Evolutionary conservation across 2,113 vertebrate genomes (phyloP), one percentile per base, ranked within the genome.

Genomic region (Phrynosoma platyrhinos): DNA sequence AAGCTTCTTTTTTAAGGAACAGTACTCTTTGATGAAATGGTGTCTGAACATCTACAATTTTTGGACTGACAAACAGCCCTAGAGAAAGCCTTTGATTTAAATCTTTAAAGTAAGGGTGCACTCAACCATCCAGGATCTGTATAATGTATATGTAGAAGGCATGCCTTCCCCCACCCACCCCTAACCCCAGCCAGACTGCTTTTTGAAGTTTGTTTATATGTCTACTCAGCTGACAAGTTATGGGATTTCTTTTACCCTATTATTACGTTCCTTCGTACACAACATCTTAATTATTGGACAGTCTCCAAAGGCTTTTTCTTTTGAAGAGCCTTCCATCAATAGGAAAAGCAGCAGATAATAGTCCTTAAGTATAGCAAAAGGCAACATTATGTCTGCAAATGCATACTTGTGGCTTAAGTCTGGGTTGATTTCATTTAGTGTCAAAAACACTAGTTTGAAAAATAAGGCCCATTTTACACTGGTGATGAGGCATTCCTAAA

Each of bases 181-280:
- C 36, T 2, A 36, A 36, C 36, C 36, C 36, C 42, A 5, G 16
- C 80, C 80, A 83, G 81, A 78, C 81, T 69, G 30, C 81, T 88
- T 76, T 88, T 88, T 88, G 74, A 88, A 88, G 81, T 88, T 88
- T 88, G 81, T 88, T 88, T 88, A 88, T 76, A 78, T 71, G 81
- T 83, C 81, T 88, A 71, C 81, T 83, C 81, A 77, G n/a, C 64
- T 83, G 81, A 83, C 87, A 88, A 69, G 81, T 69, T 78, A 88
- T 88, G 81, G 23, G 58, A 53, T 83, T 77, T 62, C 62, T 77
- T 88, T 83, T 42, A 83, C 72, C 87, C 87, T 88, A 88, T 78
- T 77, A 88, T 88, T 88, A 88, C 69, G 81, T 88, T 88, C 64
- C 75, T 74, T 78, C 69, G 62, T 78, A 64, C 80, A 88, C 87